Evolutionary conservation across 2,113 vertebrate genomes (phyloP), one percentile per base, ranked within the genome.

Genomic region (Capreolus pygargus): DNA sequence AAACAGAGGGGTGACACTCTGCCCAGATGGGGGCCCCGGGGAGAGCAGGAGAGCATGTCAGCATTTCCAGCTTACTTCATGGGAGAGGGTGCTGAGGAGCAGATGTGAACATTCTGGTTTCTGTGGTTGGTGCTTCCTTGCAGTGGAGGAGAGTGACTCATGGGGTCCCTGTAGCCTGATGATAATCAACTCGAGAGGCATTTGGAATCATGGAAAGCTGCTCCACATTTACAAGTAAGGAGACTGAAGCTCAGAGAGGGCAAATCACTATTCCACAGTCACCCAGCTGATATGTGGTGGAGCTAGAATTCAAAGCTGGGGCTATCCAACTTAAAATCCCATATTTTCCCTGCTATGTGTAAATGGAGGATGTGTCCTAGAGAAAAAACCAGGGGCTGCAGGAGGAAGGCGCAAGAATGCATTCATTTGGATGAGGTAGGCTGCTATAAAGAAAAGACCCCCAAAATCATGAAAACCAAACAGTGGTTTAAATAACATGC

Each of bases 101-200:
- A 94, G 95, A 97, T 95, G 97, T 64, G 88, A 94, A 25, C 67
- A 21, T 84, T 86, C 64, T 93, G 82, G 50, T 97, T 96, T 93
- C 88, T 93, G 96, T 76, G 94, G 92, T 91, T 60, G 96, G 85
- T 95, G 86, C 97, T 95, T 98, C 95, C 97, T 92, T 83, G 12
- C 76, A 83, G 60, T 70, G 74, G 50, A 92, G 55, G 67, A 30
- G n/a, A 85, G 45, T 97, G 97, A 98, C 93, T 98, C 97, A 98
- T 15, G 3, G 47, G 50, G 76, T 76, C 90, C 17, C 81, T 61
- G 16, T 13, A 64, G 55, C 36, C 64, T 83, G 36, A 92, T 60
- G 67, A 97, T 85, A 94, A 92, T 60, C 17, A 17, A 21, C 79
- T 50, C 4, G 60, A 86, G 91, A 83, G 50, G 33, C 60, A 67